A percentile compares a stretch with the other conserved stretches of the same genome.
These are phyloP conservation scores for Petaurus breviceps DNA, from an alignment of 2,113 vertebrate species.

Conservation along the genomic window DNA sequence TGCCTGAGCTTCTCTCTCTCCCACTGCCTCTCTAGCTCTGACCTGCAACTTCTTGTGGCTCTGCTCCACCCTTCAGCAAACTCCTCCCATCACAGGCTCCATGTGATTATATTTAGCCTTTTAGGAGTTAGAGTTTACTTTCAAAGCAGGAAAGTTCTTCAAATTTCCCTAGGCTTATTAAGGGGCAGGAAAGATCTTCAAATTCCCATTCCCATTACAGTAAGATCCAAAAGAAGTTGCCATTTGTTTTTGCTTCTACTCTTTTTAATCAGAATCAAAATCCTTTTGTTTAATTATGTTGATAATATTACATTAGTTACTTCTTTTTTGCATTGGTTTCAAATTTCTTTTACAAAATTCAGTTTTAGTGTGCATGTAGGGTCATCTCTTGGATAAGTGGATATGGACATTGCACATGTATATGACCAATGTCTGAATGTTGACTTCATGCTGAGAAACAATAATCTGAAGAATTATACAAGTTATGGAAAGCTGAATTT, in stretches of 20 bases:
- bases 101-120: too few species aligned
- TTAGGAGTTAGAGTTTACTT: too few species aligned
- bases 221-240: conserved; percentile 60
- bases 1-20: too few species aligned
- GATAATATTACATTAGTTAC: too few species aligned
- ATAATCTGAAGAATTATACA: neutral
- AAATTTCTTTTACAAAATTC: neutral
- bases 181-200: too few species aligned
- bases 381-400: neutral
- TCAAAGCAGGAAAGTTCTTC: too few species aligned
- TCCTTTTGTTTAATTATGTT: neutral
- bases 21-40: too few species aligned
- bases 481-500: neutral
- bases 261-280: neutral
- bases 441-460: neutral
- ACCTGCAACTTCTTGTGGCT: too few species aligned
- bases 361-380: neutral
- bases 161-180: too few species aligned
- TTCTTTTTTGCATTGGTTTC: neutral
- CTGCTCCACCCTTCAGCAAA: too few species aligned
- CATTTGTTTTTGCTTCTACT: conserved; percentile 48
- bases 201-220: too few species aligned
- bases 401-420: neutral
- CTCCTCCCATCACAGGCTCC: too few species aligned
- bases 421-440: neutral